Base-by-base conservation (phyloP, 1,140 invertebrate species). In the Drosophila sturtevanti region DNA sequence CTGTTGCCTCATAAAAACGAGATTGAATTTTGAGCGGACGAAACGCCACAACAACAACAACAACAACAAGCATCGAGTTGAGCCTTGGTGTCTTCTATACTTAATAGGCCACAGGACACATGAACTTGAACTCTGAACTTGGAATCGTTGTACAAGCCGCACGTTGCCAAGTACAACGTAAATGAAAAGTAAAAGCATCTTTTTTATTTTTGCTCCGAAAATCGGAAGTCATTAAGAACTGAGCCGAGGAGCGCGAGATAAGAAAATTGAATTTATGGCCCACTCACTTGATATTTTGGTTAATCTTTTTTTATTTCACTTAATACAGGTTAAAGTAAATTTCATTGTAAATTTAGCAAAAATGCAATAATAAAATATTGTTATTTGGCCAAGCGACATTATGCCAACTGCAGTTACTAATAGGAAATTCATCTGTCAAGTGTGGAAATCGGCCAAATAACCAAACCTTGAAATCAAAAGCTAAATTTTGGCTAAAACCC, bases 1-100 rank as follows among this genome's bases (percentile, higher is more conserved):
- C 79, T 77, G 60, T 71, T 80, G 84, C 31, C 84, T 87, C 84
- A 84, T 87, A 87, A 87, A 89, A 87, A 79, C 80, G 71, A 89
- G 84, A 87, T 87, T 87, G 84, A 87, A 89, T 86, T 89, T 89
- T 86, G 79, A 89, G 68, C 79, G 79, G 82, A 68, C 44, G 72
- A 82, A 69, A 64, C 63, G 59, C 22, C 11, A 7, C 52, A 1
- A 24, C 24, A 2, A 1, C 41, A 2, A 7, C 16, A 3, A 10
- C 7, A 18, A 21, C 9, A 48, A 48, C 16, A 16, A 16, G 16
- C 18, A 16, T 48, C 41, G 68, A 66, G 68, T 77, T 64, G 68
- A 66, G 72, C 61, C 70, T 24, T 38, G 69, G 38, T 34, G 55
- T 56, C 73, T 72, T 72, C 81, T 85, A 60, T 38, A 58, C 74